Conservation (phyloP, 2,113 vertebrate species). For the Nibea coibor region DNA sequence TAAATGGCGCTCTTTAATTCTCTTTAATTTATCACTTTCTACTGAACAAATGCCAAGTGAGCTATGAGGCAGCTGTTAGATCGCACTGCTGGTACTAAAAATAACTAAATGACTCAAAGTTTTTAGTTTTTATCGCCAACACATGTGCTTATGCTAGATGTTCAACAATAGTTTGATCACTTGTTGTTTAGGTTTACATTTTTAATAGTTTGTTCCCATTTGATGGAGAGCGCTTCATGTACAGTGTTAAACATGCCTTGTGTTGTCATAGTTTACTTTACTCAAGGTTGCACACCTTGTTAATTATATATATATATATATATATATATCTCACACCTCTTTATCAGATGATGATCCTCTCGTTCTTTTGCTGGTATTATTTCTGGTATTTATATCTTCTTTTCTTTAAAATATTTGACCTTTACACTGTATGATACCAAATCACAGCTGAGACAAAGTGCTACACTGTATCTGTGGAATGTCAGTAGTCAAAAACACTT, state of each 20-base stretch:
- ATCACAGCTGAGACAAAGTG: slow-evolving; percentile 49
- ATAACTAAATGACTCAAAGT: slow-evolving; percentile 1
- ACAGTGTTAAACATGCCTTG: slow-evolving; percentile 60
- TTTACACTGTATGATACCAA: slow-evolving; percentile 65
- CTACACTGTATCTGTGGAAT: slow-evolving; percentile 42
- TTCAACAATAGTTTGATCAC: slow-evolving; percentile 1
- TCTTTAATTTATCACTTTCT: slow-evolving; percentile 6
- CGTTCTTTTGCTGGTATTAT: slow-evolving; percentile 27
- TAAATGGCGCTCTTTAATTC: background rate
- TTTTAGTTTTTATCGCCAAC: background rate
- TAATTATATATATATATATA: background rate
- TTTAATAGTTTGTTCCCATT: slow-evolving; percentile 17
- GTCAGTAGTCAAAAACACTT: slow-evolving; percentile 35
- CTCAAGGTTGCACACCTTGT: slow-evolving; percentile 11
- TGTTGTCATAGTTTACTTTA: slow-evolving; percentile 33
- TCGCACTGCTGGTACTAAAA: slow-evolving; percentile 34
- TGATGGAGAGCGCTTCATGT: slow-evolving; percentile 25
- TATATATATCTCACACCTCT: background rate
- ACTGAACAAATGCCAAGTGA: slow-evolving; percentile 10
- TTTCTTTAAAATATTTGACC: slow-evolving; percentile 54
- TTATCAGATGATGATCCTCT: slow-evolving; percentile 3
- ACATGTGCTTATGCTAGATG: background rate
- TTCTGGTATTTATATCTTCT: slow-evolving; percentile 19
- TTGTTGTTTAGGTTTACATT: slow-evolving; percentile 62
- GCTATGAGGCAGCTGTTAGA: background rate